phyloP scores from a whole-genome alignment of 2,113 vertebrate genomes.

The Felis catus region DNA sequence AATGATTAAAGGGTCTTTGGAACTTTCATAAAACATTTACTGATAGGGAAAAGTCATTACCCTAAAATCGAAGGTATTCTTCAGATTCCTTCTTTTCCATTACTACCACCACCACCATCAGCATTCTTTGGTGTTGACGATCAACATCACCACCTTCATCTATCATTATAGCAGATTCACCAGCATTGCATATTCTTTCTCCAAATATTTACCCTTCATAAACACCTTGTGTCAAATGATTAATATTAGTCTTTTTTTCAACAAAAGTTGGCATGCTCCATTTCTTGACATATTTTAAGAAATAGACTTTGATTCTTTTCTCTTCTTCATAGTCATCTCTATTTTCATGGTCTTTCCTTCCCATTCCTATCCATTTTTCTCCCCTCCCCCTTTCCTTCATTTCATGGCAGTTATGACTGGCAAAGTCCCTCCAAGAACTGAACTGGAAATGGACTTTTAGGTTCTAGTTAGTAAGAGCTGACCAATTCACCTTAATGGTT shows the following conservation, averaged over 20 bases:
- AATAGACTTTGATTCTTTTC: background rate
- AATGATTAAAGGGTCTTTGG: background rate
- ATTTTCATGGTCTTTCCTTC: background rate
- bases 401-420: background rate
- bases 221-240: background rate
- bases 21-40: background rate
- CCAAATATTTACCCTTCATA: background rate
- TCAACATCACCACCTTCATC: background rate
- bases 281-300: background rate
- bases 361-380: background rate
- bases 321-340: background rate
- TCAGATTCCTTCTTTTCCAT: background rate
- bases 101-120: background rate
- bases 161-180: background rate
- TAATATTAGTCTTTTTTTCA: background rate
- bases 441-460: background rate
- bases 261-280: background rate
- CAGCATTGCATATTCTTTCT: background rate
- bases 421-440: background rate
- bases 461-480: background rate
- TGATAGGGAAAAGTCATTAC: background rate
- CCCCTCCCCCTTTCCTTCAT: background rate
- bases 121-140: background rate
- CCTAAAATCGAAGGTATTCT: background rate
- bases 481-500: background rate